Evolutionary conservation across 2,113 vertebrate species (phyloP).

Genomic region (Lampris megalopsis): DNA sequence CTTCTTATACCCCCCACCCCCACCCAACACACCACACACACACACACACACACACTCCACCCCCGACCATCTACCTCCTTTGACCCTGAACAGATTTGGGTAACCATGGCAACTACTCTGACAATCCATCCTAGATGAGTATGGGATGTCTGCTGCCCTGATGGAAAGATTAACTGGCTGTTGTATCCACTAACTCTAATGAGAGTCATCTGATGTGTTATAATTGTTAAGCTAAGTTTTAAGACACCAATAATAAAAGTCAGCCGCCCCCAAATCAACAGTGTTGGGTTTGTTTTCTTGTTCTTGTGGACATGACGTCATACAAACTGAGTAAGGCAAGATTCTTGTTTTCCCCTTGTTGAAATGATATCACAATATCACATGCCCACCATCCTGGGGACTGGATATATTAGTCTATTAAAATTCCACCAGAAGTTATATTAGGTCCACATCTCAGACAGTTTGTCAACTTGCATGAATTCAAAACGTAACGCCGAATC

Average conservation of each 20-base stretch:
- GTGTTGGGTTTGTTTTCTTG: no score
- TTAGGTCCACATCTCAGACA: constrained; percentile 17
- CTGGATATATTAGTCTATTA: not conserved
- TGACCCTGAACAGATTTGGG: not conserved
- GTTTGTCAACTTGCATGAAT: not conserved
- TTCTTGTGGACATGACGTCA: not conserved
- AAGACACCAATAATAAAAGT: no score
- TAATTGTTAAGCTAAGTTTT: not conserved
- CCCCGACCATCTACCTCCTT: not conserved
- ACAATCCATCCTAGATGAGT: not conserved
- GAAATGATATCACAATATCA: not conserved
- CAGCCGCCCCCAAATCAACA: no score
- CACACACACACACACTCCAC: not conserved
- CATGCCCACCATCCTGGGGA: not conserved
- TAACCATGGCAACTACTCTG: not conserved
- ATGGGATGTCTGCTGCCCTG: not conserved
- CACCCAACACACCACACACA: no score
- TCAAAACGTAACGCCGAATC: not conserved
- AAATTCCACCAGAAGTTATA: constrained; percentile 8
- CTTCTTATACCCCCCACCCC: not conserved
- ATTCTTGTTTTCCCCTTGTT: no score
- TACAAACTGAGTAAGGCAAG: not conserved
- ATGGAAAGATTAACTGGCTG: not conserved
- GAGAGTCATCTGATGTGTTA: not conserved
- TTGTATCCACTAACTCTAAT: not conserved